Evolutionary conservation across 2,888 invertebrate genomes (phyloP).

Genomic region (Tipula helvola): DNA sequence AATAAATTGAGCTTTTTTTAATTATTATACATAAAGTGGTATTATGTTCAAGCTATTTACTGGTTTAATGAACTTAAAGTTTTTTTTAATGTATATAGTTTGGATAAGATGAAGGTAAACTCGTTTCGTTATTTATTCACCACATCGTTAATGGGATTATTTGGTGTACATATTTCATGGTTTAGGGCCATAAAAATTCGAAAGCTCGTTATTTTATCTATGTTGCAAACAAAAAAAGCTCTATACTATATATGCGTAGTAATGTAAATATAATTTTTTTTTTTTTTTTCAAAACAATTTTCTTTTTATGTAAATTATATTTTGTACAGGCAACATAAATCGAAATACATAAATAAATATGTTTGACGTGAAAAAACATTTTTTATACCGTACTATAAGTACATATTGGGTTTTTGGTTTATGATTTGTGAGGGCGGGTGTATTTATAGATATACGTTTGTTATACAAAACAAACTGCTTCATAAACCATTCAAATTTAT

Average conservation of each 20-base stretch:
- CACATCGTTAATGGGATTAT: neutral
- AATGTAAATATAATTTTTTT: neutral
- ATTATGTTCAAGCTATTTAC: neutral
- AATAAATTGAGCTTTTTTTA: neutral
- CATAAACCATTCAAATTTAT: neutral
- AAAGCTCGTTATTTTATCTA: neutral
- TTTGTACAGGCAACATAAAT: neutral
- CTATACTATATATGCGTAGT: neutral
- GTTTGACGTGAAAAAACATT: neutral
- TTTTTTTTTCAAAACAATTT: neutral
- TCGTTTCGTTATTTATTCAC: neutral
- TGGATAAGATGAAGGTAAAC: neutral
- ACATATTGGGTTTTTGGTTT: neutral
- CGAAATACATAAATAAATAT: neutral
- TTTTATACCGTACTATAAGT: neutral
- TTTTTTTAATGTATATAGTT: neutral
- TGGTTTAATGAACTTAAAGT: neutral
- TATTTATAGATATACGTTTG: neutral
- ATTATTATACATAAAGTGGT: neutral
- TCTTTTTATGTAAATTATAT: neutral
- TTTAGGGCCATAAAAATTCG: neutral
- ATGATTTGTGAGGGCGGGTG: neutral
- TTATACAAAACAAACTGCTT: neutral
- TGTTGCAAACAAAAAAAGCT: neutral
- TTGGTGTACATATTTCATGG: neutral